Conservation (phyloP, 1,140 invertebrate genomes). For the Manduca sexta region DNA sequence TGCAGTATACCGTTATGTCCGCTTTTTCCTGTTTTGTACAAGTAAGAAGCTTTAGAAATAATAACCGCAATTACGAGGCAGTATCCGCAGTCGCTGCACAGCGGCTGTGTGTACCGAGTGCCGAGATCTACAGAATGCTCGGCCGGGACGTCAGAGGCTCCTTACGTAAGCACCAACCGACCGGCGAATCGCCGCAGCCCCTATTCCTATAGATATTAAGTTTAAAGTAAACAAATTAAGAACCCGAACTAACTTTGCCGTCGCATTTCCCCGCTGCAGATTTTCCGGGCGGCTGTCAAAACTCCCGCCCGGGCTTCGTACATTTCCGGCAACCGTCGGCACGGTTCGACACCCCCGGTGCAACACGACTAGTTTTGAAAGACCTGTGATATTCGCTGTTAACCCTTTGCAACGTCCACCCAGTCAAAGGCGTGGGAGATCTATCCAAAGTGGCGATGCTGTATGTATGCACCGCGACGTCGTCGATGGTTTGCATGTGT, state of each 20-base stretch:
- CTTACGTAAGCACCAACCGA: not conserved
- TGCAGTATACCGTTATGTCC: not conserved
- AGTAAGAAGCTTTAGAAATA: too few species aligned
- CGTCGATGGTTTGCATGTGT: slow-evolving; percentile 28
- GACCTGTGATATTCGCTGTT: slow-evolving; percentile 26
- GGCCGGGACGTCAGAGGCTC: not conserved
- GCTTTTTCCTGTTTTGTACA: too few species aligned
- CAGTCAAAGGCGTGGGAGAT: slow-evolving; percentile 19
- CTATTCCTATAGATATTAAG: slow-evolving; percentile 1
- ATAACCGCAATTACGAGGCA: too few species aligned
- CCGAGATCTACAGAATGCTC: not conserved
- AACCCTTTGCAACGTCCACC: slow-evolving; percentile 3
- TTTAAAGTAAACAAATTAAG: slow-evolving; percentile 3
- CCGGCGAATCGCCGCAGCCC: not conserved
- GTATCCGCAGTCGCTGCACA: too few species aligned
- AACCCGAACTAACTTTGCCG: not conserved
- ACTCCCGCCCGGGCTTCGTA: slow-evolving; percentile 43
- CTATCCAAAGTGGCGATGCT: slow-evolving; percentile 17
- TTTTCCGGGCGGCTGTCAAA: slow-evolving; percentile 55
- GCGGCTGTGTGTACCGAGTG: too few species aligned
- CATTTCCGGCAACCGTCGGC: slow-evolving; percentile 41
- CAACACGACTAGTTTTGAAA: slow-evolving; percentile 18
- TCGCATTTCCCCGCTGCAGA: slow-evolving; percentile 30
- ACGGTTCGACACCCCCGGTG: slow-evolving; percentile 31
- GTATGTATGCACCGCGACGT: slow-evolving; percentile 17